phyloP scores from a whole-genome alignment of 2,797 vertebrate genomes.

The Eospalax fontanierii region DNA sequence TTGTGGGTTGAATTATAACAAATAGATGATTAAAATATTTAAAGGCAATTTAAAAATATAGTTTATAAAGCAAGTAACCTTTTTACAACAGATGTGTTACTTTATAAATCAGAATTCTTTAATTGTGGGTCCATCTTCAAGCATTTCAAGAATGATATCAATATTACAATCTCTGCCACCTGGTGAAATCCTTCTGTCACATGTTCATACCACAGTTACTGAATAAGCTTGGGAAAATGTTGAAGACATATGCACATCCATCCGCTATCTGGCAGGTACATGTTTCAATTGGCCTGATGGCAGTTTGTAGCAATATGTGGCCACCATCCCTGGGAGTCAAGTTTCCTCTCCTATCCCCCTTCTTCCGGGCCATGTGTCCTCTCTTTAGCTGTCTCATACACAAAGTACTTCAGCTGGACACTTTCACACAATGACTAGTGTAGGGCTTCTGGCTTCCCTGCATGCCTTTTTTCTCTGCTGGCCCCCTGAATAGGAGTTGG shows the following conservation, averaged over 20 bases:
- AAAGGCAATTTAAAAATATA: slow-evolving; percentile 56
- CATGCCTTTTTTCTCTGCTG: no score
- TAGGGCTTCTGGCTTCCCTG: no score
- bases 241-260: neutral
- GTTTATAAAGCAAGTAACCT: slow-evolving; percentile 52
- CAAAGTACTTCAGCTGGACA: slow-evolving; percentile 63
- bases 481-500: no score
- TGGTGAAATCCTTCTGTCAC: slow-evolving; percentile 67
- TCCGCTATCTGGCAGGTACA: slow-evolving; percentile 37
- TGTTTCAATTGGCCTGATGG: neutral
- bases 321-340: neutral
- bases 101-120: slow-evolving; percentile 44
- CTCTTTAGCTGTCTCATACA: slow-evolving; percentile 47
- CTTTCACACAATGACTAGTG: slow-evolving; percentile 76
- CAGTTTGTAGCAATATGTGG: neutral
- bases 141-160: slow-evolving; percentile 47
- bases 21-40: slow-evolving; percentile 25
- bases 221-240: slow-evolving; percentile 33
- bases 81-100: slow-evolving; percentile 54
- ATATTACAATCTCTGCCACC: neutral
- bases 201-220: slow-evolving; percentile 54
- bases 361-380: neutral
- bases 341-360: neutral
- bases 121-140: slow-evolving; percentile 25
- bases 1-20: slow-evolving; percentile 35